phyloP scores from a whole-genome alignment of 92 coral and sea anemone genomes.

The Montipora capitata region DNA sequence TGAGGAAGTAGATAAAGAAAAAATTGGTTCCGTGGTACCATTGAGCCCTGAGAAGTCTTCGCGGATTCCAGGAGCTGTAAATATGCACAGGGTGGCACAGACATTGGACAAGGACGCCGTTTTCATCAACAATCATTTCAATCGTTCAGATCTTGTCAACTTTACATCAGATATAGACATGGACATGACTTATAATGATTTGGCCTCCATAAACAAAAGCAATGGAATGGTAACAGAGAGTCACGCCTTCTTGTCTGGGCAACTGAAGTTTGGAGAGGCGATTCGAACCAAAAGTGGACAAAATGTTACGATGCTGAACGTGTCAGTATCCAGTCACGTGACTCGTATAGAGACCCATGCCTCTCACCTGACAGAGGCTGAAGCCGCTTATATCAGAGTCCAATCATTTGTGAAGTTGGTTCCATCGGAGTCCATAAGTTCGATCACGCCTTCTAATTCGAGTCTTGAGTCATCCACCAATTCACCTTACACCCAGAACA shows the following conservation, averaged over 20 bases:
- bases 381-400: too few species aligned
- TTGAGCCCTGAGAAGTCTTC: constrained; percentile 44
- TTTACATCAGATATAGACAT: constrained; percentile 50
- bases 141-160: constrained; percentile 36
- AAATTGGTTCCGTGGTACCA: not conserved
- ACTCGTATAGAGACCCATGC: too few species aligned
- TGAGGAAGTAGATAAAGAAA: constrained; percentile 55
- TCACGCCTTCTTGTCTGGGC: constrained; percentile 6
- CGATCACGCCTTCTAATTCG: too few species aligned
- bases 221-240: constrained; percentile 64
- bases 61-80: constrained; percentile 57
- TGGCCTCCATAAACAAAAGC: constrained; percentile 27
- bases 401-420: too few species aligned
- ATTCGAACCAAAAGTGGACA: constrained; percentile 38
- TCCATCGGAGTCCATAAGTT: too few species aligned
- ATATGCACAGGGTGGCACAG: constrained; percentile 67
- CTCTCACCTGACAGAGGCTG: too few species aligned
- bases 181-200: constrained; percentile 36
- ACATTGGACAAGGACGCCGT: constrained; percentile 22
- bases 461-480: too few species aligned
- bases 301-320: constrained; percentile 27
- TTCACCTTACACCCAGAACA: too few species aligned
- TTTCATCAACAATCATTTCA: constrained; percentile 43
- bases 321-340: too few species aligned
- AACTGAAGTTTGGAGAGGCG: constrained; percentile 57